Conservation (phyloP, 2,888 invertebrate species). For the Tenodera sinensis region DNA sequence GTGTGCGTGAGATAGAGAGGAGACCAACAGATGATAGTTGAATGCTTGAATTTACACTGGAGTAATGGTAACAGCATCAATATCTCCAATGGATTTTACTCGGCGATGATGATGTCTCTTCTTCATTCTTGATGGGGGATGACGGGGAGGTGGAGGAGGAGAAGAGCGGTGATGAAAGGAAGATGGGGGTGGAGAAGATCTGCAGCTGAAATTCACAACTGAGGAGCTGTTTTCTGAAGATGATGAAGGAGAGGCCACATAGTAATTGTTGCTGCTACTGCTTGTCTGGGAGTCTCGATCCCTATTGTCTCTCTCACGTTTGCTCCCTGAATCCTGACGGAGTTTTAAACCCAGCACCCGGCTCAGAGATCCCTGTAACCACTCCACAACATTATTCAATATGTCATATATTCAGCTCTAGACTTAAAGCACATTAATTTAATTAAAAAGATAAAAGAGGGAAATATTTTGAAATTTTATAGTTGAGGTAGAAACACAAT, state of each 20-base stretch:
- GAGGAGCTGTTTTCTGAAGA: constrained; percentile 36
- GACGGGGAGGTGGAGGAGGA: constrained; percentile 41
- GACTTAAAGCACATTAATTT: background rate
- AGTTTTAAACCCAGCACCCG: constrained; percentile 61
- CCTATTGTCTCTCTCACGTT: constrained; percentile 54
- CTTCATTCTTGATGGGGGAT: constrained; percentile 52
- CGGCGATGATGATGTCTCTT: constrained; percentile 54
- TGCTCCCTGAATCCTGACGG: constrained; percentile 42
- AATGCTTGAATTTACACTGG: constrained; percentile 40
- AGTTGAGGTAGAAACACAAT: background rate
- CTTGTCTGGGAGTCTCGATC: constrained; percentile 22
- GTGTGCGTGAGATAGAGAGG: background rate
- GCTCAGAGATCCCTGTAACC: constrained; percentile 66
- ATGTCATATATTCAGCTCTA: background rate
- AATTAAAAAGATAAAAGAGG: background rate
- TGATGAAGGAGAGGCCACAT: constrained; percentile 30
- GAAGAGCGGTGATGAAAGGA: constrained; percentile 33
- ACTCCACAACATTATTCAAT: background rate
- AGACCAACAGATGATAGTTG: background rate
- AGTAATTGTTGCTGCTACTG: constrained; percentile 22
- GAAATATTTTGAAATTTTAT: background rate
- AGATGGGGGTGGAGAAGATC: constrained; percentile 41
- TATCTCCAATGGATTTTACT: constrained; percentile 72
- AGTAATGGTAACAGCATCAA: constrained; percentile 55
- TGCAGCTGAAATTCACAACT: constrained; percentile 38